Percentiles rank a stretch among this genome's conserved stretches.
phyloP scores from a whole-genome alignment of 2,113 vertebrate species.

The Apteryx mantelli region DNA sequence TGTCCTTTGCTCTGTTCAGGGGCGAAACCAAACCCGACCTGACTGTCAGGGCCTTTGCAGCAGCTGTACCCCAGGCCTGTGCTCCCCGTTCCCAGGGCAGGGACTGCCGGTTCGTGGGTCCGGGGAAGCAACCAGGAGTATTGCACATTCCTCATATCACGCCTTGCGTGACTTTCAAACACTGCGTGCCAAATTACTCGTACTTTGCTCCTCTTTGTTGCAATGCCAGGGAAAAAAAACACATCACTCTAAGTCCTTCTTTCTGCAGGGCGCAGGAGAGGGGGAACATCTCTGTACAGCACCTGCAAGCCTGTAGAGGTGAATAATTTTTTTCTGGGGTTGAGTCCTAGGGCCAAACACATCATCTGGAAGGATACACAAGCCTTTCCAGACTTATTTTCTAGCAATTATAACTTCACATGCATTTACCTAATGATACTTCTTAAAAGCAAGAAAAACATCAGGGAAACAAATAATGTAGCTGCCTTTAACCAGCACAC shows the following conservation, averaged over 20 bases:
- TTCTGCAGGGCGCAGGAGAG: background rate
- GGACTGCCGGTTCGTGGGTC: background rate
- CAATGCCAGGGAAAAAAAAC: background rate
- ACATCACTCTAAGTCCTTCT: background rate
- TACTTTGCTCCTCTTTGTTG: background rate
- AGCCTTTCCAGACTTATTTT: background rate
- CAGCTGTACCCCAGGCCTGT: background rate
- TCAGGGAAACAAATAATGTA: background rate
- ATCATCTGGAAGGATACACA: background rate
- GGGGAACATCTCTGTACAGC: background rate
- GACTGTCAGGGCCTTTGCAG: background rate
- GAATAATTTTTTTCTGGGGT: background rate
- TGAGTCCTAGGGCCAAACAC: background rate
- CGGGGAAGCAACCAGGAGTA: background rate
- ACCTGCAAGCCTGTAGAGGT: background rate
- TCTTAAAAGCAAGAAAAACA: background rate
- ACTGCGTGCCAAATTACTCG: background rate
- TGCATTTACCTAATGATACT: background rate
- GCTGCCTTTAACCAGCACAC: background rate
- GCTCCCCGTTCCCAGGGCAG: background rate
- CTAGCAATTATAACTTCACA: constrained; percentile 28
- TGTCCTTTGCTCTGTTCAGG: background rate
- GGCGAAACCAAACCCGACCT: background rate
- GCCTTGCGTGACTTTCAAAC: background rate
- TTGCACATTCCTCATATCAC: background rate